Evolutionary conservation across 2,888 invertebrate species (phyloP), one percentile per base, ranked within the genome.

Genomic region (Pilophorus perplexus): DNA sequence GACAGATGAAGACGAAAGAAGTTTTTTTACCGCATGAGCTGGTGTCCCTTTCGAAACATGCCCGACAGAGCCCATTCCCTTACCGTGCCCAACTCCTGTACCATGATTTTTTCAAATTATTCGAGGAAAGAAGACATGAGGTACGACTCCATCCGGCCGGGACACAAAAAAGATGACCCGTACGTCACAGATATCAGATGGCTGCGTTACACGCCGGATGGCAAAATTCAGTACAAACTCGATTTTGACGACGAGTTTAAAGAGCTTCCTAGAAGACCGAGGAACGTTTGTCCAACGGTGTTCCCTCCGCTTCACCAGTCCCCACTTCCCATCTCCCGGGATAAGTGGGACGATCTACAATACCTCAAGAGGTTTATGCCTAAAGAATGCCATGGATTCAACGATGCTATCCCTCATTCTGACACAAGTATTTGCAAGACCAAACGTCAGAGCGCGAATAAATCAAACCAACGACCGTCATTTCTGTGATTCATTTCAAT

Each of bases 171-270:
- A 44, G n/a, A 25, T 8, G 62, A 48, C 16, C 62, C 50, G 5
- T 37, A 14, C 14, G 62, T 62, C 18, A 50, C 48, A n/a, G 62
- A 48, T 28, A 27, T 62, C 23, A 16, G 48, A 16, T 48, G 48
- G 48, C 18, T 62, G 10, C n/a, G 28, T 16, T 62, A 62, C 48
- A 12, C 27, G n/a, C 50, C 62, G 8, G 48, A 48, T 10, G 62
- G 62, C 23, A 62, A 59, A 52, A 67, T 68, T 10, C 20, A 46
- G 8, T 66, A 67, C 46, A 67, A 68, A 46, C 62, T 68, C 10
- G 33, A 67, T 10, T 67, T 62, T 62, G 55, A 66, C 18, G 62
- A 62, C 2, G 46, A 50, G 16, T 55, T 42, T 12, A 2, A 42
- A 14, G 59, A 59, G 22, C 22, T 59, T 14, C 59, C 59, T 18